Base-by-base conservation (phyloP, 2,888 invertebrate genomes). In the Campoplex capitator region DNA sequence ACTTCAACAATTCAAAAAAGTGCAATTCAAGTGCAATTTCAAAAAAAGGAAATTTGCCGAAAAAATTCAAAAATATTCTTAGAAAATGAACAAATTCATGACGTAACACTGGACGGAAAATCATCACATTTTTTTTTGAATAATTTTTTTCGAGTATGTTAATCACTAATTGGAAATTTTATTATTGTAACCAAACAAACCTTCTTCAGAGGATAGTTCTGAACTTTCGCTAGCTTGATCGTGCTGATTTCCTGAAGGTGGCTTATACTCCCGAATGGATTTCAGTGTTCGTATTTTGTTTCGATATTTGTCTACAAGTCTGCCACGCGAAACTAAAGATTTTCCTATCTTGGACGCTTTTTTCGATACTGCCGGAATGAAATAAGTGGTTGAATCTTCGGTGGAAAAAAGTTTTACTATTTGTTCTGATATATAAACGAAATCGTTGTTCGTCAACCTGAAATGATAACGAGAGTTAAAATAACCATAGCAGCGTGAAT, bases 301-400 rank as follows among this genome's bases (percentile, higher is more conserved):
- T 1, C 73, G 54, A 73, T 73, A 73, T 73, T 73, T 73, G 73
- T 54, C 73, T 9, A 73, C 73, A 18, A 73, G 73, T 73, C 54
- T 73, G 35, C 73, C 73, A 35, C 73, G 54, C 54, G 73, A 73
- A 56, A 73, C 54, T n/a, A 54, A 38, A n/a, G 54, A 73, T 73
- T 73, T 35, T 23, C 73, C 54, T 32, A 73, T 38, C 54, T 56
- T 73, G 11, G 38, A 73, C 54, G 3, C 35, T 18, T 56, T 73
- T 35, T 73, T 73, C 18, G 56, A n/a, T 35, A 73, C 35, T n/a
- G 73, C 35, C n/a, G 73, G 35, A 54, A 56, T 73, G 38, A 73
- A 73, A 73, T 73, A 73, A 1, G 73, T 54, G 54, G 51, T n/a
- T 35, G 35, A 35, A 54, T 73, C 35, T 56, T 73, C 38, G n/a